A percentile compares a stretch with the other conserved stretches of the same genome.
Conservation (phyloP, 2,797 vertebrate genomes). For the Leuciscus waleckii region DNA sequence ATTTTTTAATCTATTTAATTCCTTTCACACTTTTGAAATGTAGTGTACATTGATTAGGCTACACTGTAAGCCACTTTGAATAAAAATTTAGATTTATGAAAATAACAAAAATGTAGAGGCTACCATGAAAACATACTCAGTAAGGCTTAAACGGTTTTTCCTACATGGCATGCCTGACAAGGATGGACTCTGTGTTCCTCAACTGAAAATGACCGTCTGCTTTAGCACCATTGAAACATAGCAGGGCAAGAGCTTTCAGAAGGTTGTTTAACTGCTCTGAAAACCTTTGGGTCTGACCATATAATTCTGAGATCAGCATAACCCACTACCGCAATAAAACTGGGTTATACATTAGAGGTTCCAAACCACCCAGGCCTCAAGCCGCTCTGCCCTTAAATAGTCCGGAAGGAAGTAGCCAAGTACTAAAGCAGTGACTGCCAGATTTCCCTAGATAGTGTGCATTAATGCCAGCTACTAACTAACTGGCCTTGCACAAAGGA, state of each 20-base stretch:
- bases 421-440: conserved; percentile 20
- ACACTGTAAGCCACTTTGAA: not conserved
- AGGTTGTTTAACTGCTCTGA: conserved; percentile 9
- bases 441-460: not conserved
- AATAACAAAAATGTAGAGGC: not conserved
- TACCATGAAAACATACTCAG: not conserved
- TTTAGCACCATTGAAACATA: not conserved
- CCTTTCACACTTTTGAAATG: not conserved
- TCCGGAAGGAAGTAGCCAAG: not conserved
- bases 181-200: conserved; percentile 12
- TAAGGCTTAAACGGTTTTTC: not conserved
- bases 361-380: conserved; percentile 45
- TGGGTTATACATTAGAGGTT: conserved; percentile 36
- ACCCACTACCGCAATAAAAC: conserved; percentile 37
- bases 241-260: conserved; percentile 18
- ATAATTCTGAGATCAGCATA: conserved; percentile 29
- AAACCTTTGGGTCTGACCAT: conserved; percentile 36
- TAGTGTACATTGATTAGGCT: not conserved
- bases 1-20: not conserved
- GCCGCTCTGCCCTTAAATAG: conserved; percentile 30
- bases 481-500: not conserved
- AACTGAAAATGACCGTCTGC: not conserved
- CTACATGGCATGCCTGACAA: not conserved
- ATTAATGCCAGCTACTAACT: conserved; percentile 9
- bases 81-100: not conserved